Percentiles rank a stretch among this genome's conserved stretches.
These are phyloP conservation scores for Anagyrus pseudococci DNA, from an alignment of 2,888 invertebrate species.

Conservation along the genomic window DNA sequence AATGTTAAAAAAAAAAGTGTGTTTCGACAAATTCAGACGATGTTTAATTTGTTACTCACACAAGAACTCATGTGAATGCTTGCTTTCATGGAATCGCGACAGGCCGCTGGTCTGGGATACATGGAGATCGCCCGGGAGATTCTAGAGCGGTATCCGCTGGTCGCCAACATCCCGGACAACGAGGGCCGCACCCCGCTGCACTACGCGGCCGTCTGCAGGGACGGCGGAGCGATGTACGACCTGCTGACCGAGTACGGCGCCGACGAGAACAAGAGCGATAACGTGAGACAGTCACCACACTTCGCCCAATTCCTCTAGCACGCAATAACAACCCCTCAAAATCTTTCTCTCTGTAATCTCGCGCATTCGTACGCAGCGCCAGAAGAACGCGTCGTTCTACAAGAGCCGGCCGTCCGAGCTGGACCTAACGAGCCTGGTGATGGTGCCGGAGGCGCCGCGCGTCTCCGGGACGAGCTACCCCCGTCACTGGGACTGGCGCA, in stretches of 20 bases:
- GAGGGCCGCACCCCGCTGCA: slow-evolving; percentile 89
- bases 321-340: too few species aligned
- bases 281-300: slow-evolving; percentile 68
- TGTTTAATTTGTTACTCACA: too few species aligned
- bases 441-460: slow-evolving; percentile 83
- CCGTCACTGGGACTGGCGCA: slow-evolving; percentile 75
- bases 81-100: too few species aligned
- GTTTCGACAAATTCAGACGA: too few species aligned
- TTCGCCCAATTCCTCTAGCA: neutral
- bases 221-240: slow-evolving; percentile 79
- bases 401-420: slow-evolving; percentile 78
- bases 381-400: slow-evolving; percentile 81
- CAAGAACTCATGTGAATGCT: too few species aligned
- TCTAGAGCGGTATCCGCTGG: slow-evolving; percentile 72
- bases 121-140: slow-evolving; percentile 78
- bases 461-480: slow-evolving; percentile 76
- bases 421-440: slow-evolving; percentile 73
- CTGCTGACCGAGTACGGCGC: slow-evolving; percentile 82
- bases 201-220: slow-evolving; percentile 83
- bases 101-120: slow-evolving; percentile 85
- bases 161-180: slow-evolving; percentile 75
- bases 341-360: too few species aligned
- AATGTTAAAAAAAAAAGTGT: too few species aligned
- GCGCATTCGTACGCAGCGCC: too few species aligned
- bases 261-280: slow-evolving; percentile 82